A percentile compares a stretch with the other conserved stretches of the same genome.
Conservation (phyloP, 2,888 invertebrate genomes). For the Gastrophysa polygoni region DNA sequence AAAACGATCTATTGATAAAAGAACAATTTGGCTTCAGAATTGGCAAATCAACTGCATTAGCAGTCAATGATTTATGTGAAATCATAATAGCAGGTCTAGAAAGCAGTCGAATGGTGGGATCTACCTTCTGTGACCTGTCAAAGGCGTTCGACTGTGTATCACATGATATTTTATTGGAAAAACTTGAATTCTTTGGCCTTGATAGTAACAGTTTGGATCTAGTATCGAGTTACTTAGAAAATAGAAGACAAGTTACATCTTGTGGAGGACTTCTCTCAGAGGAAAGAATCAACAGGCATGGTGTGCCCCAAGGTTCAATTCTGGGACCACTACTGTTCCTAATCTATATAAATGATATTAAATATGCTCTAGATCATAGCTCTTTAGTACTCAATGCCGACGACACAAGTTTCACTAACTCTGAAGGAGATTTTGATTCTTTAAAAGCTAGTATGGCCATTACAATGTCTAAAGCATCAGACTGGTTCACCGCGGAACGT, state of each 20-base stretch:
- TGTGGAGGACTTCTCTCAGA: neutral
- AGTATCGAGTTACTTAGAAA: neutral
- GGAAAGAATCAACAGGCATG: neutral
- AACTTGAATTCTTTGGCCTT: neutral
- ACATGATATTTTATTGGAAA: neutral
- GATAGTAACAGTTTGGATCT: neutral
- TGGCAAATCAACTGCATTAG: neutral
- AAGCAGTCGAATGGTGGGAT: neutral
- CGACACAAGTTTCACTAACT: neutral
- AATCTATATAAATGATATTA: neutral
- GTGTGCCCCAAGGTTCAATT: conserved; percentile 1
- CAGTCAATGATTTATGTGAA: neutral
- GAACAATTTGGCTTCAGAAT: neutral
- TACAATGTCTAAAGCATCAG: neutral
- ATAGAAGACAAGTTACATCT: neutral
- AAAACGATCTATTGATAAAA: neutral
- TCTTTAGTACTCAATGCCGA: neutral
- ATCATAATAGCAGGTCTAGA: neutral
- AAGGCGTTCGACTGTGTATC: neutral
- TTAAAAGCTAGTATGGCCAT: neutral
- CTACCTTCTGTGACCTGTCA: neutral
- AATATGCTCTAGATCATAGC: neutral
- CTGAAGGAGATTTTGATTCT: neutral
- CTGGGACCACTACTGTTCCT: neutral
- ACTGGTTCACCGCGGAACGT: neutral